Evolutionary conservation across 2,888 invertebrate species (phyloP).

Genomic region (Plemyria rubiginata): DNA sequence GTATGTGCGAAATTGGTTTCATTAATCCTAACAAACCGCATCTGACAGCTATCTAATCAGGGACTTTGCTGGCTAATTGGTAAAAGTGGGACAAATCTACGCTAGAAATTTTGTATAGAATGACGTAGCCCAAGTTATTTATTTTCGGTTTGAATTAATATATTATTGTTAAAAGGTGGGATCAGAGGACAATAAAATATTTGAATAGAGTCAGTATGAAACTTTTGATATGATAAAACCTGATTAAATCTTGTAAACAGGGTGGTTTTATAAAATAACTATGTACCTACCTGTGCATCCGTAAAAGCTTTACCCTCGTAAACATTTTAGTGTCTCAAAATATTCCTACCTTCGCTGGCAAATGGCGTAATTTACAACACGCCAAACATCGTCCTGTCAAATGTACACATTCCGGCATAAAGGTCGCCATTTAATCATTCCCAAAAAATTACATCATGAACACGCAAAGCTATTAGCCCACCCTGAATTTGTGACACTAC

Average conservation of each 20-base stretch:
- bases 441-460: slow-evolving; percentile 37
- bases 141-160: background rate
- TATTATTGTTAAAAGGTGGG: background rate
- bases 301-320: slow-evolving; percentile 30
- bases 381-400: slow-evolving; percentile 31
- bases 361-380: slow-evolving; percentile 32
- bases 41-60: slow-evolving; percentile 34
- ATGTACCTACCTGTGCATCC: slow-evolving; percentile 16
- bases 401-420: slow-evolving; percentile 29
- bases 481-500: slow-evolving; percentile 32
- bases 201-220: background rate
- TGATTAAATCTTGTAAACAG: slow-evolving; percentile 14
- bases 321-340: slow-evolving; percentile 33
- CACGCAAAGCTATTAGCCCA: slow-evolving; percentile 37
- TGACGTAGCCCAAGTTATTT: background rate
- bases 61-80: slow-evolving; percentile 22
- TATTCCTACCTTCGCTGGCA: slow-evolving; percentile 34
- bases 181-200: background rate
- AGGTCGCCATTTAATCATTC: slow-evolving; percentile 34
- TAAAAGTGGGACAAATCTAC: slow-evolving; percentile 4
- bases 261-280: slow-evolving; percentile 20
- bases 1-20: slow-evolving; percentile 36
- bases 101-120: background rate
- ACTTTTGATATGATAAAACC: slow-evolving; percentile 9
- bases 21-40: slow-evolving; percentile 36